Evolutionary conservation across 2,113 vertebrate species (phyloP).

Genomic region (Phylloscopus trochiloides): DNA sequence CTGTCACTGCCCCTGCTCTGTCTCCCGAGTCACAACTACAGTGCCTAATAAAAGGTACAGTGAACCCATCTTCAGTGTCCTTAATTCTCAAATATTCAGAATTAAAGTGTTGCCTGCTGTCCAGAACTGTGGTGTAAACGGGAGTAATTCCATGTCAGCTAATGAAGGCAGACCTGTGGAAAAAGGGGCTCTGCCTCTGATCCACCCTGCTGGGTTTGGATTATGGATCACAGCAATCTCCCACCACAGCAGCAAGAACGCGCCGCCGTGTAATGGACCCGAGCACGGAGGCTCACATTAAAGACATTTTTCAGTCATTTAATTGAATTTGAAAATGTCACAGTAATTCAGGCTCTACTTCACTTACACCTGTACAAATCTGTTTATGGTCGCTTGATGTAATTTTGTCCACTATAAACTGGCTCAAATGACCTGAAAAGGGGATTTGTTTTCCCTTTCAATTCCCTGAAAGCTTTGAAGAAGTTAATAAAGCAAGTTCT

Average conservation of each 20-base stretch:
- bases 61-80: not conserved
- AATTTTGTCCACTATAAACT: constrained; percentile 26
- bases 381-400: constrained; percentile 17
- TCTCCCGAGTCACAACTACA: constrained; percentile 33
- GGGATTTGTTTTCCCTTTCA: not conserved
- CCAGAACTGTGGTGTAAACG: not conserved
- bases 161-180: not conserved
- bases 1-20: constrained; percentile 2
- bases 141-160: not conserved
- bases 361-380: constrained; percentile 43
- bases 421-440: not conserved
- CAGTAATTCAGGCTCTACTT: constrained; percentile 8
- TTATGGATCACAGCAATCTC: constrained; percentile 13
- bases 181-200: not conserved
- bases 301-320: constrained; percentile 39
- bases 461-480: not conserved
- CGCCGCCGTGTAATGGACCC: not conserved
- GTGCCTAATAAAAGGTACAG: constrained; percentile 14
- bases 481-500: constrained; percentile 31
- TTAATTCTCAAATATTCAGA: constrained; percentile 27
- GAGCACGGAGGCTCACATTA: not conserved
- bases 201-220: not conserved
- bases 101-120: not conserved
- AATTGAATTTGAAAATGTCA: constrained; percentile 42
- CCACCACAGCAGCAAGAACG: not conserved